Evolutionary conservation across 2,113 vertebrate genomes (phyloP).

Genomic region (Melanerpes aurifrons): DNA sequence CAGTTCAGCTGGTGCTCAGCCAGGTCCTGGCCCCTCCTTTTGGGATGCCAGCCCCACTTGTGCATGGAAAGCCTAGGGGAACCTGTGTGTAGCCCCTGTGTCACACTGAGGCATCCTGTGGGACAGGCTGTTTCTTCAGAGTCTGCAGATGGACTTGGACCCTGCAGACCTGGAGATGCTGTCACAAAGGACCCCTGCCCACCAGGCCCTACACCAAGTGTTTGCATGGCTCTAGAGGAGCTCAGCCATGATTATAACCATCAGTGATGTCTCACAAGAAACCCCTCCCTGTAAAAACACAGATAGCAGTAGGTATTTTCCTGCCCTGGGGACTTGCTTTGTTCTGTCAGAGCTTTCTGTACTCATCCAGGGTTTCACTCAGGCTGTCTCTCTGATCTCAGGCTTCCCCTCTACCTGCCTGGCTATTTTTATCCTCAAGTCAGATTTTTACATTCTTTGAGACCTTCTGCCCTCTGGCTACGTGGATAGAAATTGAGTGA

Average conservation of each 20-base stretch:
- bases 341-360: neutral
- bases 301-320: neutral
- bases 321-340: neutral
- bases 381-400: rapidly evolving
- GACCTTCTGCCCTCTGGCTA: neutral
- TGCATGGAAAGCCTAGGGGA: rapidly evolving
- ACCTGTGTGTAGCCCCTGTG: rapidly evolving
- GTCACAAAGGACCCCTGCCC: neutral
- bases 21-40: neutral
- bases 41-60: rapidly evolving
- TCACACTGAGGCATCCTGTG: neutral
- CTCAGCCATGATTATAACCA: neutral
- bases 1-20: neutral
- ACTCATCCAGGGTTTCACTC: neutral
- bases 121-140: neutral
- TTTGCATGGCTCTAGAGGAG: neutral
- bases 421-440: neutral
- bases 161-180: neutral
- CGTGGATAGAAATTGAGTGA: neutral
- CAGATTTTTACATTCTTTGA: neutral
- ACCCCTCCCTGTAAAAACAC: neutral
- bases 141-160: neutral
- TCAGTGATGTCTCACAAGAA: neutral
- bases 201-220: rapidly evolving
- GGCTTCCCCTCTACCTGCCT: neutral